phyloP scores from a whole-genome alignment of 2,113 vertebrate species.

The Natator depressus region DNA sequence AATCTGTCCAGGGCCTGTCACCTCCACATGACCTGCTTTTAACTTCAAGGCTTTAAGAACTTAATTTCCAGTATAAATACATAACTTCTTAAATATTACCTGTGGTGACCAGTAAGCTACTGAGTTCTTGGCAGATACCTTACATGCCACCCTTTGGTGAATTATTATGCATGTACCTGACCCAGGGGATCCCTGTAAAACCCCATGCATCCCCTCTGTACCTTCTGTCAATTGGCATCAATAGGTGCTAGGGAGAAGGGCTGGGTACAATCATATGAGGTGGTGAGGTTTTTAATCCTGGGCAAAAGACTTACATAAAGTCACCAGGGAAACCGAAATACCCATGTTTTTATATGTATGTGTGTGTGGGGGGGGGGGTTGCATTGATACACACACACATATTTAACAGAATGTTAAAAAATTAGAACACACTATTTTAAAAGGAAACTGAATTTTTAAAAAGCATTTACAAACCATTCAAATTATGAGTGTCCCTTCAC shows the following conservation, averaged over 20 bases:
- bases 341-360: no score
- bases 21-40: neutral
- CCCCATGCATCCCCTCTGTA: no score
- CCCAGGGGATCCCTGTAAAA: no score
- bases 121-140: no score
- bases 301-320: neutral
- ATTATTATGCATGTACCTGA: no score
- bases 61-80: neutral
- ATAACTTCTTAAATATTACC: neutral
- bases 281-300: neutral
- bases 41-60: neutral
- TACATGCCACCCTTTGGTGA: no score
- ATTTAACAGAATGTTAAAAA: neutral
- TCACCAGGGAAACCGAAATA: neutral
- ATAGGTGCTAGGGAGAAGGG: no score
- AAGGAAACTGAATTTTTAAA: neutral
- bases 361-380: no score
- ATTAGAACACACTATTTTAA: neutral
- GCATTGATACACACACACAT: neutral
- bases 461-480: neutral
- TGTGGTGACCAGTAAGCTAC: neutral
- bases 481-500: neutral
- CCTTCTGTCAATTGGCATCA: no score
- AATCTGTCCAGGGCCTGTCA: neutral
- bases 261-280: no score